These are phyloP conservation scores for Drosophila cardini DNA, from an alignment of 1,140 invertebrate genomes.

Conservation along the genomic window DNA sequence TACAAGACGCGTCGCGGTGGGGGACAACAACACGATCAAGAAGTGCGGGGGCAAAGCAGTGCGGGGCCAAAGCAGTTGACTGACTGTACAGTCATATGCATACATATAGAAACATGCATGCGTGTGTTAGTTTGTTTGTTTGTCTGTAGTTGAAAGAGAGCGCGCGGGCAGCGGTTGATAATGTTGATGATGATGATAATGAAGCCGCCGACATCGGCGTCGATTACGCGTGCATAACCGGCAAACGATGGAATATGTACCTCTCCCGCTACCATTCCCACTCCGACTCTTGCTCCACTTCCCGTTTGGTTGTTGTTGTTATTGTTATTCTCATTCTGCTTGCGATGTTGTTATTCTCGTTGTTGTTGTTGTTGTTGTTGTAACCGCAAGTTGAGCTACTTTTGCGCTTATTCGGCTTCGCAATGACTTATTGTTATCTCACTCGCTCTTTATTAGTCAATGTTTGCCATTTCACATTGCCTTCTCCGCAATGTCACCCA, in stretches of 20 bases:
- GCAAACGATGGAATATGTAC: slow-evolving; percentile 27
- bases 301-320: slow-evolving; percentile 2
- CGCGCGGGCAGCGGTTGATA: background rate
- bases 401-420: slow-evolving; percentile 78
- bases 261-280: background rate
- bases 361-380: slow-evolving; percentile 52
- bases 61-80: slow-evolving; percentile 11
- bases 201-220: slow-evolving; percentile 31
- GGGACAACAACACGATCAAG: slow-evolving; percentile 35
- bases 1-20: slow-evolving; percentile 61
- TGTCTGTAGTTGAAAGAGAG: slow-evolving; percentile 1
- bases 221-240: slow-evolving; percentile 70
- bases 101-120: background rate
- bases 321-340: slow-evolving; percentile 9
- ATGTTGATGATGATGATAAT: slow-evolving; percentile 28
- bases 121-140: background rate
- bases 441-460: slow-evolving; percentile 18
- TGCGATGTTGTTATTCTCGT: slow-evolving; percentile 37
- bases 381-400: slow-evolving; percentile 77
- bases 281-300: slow-evolving; percentile 21
- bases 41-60: slow-evolving; percentile 16
- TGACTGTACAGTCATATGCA: slow-evolving; percentile 3
- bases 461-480: slow-evolving; percentile 33
- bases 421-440: slow-evolving; percentile 30
- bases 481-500: slow-evolving; percentile 63